Percentiles rank a stretch among this genome's conserved stretches.
phyloP scores from a whole-genome alignment of 2,797 vertebrate species.

The Rhabdophis nuchalis region DNA sequence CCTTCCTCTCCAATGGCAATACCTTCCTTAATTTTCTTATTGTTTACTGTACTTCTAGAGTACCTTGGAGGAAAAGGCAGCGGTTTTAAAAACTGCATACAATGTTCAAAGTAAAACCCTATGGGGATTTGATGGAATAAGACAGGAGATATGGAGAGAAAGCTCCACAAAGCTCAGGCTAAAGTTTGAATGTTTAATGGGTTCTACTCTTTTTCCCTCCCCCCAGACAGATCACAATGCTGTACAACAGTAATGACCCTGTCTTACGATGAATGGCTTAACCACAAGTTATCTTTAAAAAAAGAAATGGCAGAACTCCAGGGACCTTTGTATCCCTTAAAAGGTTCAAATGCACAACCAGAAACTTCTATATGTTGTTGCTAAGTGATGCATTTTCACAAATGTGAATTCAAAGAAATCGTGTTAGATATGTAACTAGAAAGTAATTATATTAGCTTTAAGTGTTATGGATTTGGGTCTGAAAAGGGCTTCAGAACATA shows the following conservation, averaged over 20 bases:
- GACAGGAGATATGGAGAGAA: background rate
- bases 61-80: slow-evolving; percentile 6
- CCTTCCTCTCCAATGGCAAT: slow-evolving; percentile 29
- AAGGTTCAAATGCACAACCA: background rate
- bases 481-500: background rate
- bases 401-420: background rate
- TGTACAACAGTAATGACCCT: background rate
- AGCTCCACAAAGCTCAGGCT: background rate
- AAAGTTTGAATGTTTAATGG: background rate
- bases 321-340: background rate
- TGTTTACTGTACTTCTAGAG: slow-evolving; percentile 3
- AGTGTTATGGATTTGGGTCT: background rate
- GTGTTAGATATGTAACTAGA: background rate
- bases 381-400: background rate
- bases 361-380: background rate
- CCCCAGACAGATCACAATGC: background rate
- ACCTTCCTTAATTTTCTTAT: slow-evolving; percentile 17
- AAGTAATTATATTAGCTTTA: background rate
- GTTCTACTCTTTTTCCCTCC: fast-evolving
- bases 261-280: background rate
- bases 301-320: background rate
- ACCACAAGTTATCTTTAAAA: background rate
- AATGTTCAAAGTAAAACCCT: background rate
- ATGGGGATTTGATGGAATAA: background rate
- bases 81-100: background rate